These are phyloP conservation scores for Sipha flava DNA, from an alignment of 1,140 invertebrate genomes.

Conservation along the genomic window DNA sequence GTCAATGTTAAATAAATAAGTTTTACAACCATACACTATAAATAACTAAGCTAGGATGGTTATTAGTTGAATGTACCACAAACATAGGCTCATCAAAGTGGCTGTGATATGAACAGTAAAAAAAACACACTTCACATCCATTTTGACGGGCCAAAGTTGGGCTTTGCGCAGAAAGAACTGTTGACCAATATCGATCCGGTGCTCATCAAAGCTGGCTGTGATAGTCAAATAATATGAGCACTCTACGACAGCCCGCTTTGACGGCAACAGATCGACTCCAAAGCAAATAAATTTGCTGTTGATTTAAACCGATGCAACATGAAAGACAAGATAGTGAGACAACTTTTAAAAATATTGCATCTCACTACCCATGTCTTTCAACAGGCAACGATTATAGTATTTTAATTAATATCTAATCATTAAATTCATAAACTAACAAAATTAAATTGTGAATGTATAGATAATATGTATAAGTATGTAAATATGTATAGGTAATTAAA, in stretches of 20 bases:
- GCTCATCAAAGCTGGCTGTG: slow-evolving; percentile 87
- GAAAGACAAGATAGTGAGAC: slow-evolving; percentile 94
- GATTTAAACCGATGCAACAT: slow-evolving; percentile 46
- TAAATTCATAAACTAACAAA: not conserved
- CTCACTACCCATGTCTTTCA: slow-evolving; percentile 97
- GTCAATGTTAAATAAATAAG: not conserved
- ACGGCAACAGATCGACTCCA: slow-evolving; percentile 51
- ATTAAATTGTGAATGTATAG: not conserved
- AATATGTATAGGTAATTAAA: too few relatives aligned
- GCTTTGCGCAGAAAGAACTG: not conserved
- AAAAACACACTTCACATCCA: slow-evolving; percentile 46
- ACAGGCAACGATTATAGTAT: slow-evolving; percentile 34
- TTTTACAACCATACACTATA: not conserved
- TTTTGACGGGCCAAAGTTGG: slow-evolving; percentile 44
- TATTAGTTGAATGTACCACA: not conserved
- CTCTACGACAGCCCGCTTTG: slow-evolving; percentile 70
- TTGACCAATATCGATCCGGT: slow-evolving; percentile 29
- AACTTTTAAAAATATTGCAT: slow-evolving; percentile 52
- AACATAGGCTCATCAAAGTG: slow-evolving; percentile 50
- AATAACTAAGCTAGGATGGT: not conserved
- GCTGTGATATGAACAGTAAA: slow-evolving; percentile 48
- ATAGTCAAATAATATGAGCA: slow-evolving; percentile 50
- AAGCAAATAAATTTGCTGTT: not conserved
- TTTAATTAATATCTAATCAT: not conserved
- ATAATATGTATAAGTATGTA: not conserved